Conservation (phyloP, 2,113 vertebrate species). For the Cryptotis parvus region DNA sequence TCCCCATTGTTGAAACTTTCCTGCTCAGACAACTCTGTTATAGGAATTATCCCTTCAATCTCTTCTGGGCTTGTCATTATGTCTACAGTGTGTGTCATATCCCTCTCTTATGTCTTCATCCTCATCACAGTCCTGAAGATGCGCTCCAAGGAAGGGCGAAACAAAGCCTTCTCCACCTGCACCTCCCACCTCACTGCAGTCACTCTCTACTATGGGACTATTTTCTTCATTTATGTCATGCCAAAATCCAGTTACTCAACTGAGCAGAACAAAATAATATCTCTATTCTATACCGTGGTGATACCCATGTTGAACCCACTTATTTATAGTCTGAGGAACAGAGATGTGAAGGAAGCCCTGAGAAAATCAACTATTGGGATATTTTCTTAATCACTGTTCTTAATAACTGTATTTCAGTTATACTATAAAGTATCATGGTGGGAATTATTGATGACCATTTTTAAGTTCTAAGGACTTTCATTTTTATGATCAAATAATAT, state of each 20-base stretch:
- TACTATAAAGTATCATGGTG: too few relatives aligned
- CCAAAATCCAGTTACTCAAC: slow-evolving; percentile 38
- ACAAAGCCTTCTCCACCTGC: slow-evolving; percentile 73
- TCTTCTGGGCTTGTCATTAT: slow-evolving; percentile 58
- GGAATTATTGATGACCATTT: not conserved
- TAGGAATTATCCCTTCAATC: slow-evolving; percentile 32
- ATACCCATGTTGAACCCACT: slow-evolving; percentile 53
- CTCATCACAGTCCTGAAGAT: slow-evolving; percentile 58
- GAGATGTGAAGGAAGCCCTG: slow-evolving; percentile 55
- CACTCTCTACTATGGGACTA: slow-evolving; percentile 62
- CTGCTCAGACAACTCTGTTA: slow-evolving; percentile 27
- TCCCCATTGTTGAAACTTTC: slow-evolving; percentile 64
- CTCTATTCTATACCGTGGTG: slow-evolving; percentile 51
- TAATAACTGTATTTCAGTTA: not conserved
- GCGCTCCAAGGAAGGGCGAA: slow-evolving; percentile 20
- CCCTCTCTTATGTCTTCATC: slow-evolving; percentile 67
- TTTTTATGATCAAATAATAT: not conserved
- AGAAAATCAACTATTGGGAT: slow-evolving; percentile 5
- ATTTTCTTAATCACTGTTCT: not conserved
- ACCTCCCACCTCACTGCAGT: slow-evolving; percentile 66
- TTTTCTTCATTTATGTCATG: slow-evolving; percentile 72
- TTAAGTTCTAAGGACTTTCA: not conserved
- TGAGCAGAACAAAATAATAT: slow-evolving; percentile 55
- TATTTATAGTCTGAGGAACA: slow-evolving; percentile 67
- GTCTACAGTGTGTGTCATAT: slow-evolving; percentile 51